Percentiles rank a stretch among this genome's conserved stretches.
These are phyloP conservation scores for Cirrhinus molitorella DNA, from an alignment of 2,797 vertebrate genomes.

Conservation along the genomic window DNA sequence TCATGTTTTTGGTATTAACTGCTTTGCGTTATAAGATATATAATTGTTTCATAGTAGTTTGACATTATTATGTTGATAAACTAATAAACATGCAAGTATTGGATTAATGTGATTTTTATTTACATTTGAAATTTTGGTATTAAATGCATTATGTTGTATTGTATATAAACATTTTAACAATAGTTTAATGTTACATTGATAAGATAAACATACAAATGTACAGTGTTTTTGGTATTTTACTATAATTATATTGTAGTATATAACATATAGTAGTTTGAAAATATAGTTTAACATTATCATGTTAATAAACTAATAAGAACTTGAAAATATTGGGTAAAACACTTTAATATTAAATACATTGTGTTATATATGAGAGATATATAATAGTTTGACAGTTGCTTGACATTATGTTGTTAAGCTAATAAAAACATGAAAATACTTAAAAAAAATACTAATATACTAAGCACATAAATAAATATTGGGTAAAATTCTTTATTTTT, in stretches of 20 bases:
- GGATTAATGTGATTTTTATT: not conserved
- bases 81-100: not conserved
- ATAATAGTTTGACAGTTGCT: too few species aligned
- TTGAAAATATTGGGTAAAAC: not conserved
- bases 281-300: not conserved
- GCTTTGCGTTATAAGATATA: not conserved
- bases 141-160: not conserved
- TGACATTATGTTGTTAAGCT: not conserved
- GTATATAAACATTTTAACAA: too few species aligned
- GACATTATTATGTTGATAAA: not conserved
- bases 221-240: too few species aligned
- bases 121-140: not conserved
- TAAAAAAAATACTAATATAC: not conserved
- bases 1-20: not conserved
- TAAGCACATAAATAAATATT: not conserved
- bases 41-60: not conserved
- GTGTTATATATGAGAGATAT: too few species aligned
- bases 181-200: too few species aligned
- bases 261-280: too few species aligned
- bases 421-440: not conserved
- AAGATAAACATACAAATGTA: too few species aligned
- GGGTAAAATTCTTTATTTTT: not conserved
- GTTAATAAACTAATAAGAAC: not conserved
- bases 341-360: too few species aligned
- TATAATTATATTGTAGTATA: too few species aligned